Evolutionary conservation across 2,113 vertebrate genomes (phyloP).

Genomic region (Strigops habroptila): DNA sequence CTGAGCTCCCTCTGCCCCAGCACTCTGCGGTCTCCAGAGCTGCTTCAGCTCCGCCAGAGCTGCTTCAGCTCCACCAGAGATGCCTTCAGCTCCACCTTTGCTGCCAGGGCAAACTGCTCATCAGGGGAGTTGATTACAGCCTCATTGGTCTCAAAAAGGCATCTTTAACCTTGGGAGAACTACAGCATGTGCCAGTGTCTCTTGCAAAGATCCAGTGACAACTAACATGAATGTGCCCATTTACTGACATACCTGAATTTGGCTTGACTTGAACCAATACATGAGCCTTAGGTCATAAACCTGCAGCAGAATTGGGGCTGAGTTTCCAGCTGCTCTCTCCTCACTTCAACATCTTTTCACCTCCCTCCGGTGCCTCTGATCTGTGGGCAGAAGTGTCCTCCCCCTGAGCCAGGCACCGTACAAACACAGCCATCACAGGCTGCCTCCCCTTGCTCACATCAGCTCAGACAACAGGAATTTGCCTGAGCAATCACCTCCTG

Average conservation of each 20-base stretch:
- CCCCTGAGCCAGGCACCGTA: accelerated
- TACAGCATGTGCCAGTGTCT: accelerated
- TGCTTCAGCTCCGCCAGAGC: no score
- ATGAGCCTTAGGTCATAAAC: background rate
- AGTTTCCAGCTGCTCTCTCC: background rate
- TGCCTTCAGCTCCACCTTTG: background rate
- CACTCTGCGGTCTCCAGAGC: background rate
- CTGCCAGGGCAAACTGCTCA: background rate
- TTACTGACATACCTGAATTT: background rate
- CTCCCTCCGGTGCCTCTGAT: accelerated
- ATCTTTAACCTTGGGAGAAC: background rate
- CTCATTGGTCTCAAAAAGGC: background rate
- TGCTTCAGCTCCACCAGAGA: background rate
- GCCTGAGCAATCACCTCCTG: background rate
- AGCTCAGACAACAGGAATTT: background rate
- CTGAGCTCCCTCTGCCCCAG: background rate
- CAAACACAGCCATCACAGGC: background rate
- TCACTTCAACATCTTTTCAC: background rate
- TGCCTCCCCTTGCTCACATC: background rate
- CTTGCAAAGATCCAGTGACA: background rate
- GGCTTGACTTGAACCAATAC: no score
- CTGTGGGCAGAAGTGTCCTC: background rate
- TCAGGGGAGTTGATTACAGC: background rate
- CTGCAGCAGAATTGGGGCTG: background rate
- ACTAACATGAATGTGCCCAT: accelerated